These are phyloP conservation scores for Dascillus cervinus DNA, from an alignment of 2,888 invertebrate species.

Conservation along the genomic window DNA sequence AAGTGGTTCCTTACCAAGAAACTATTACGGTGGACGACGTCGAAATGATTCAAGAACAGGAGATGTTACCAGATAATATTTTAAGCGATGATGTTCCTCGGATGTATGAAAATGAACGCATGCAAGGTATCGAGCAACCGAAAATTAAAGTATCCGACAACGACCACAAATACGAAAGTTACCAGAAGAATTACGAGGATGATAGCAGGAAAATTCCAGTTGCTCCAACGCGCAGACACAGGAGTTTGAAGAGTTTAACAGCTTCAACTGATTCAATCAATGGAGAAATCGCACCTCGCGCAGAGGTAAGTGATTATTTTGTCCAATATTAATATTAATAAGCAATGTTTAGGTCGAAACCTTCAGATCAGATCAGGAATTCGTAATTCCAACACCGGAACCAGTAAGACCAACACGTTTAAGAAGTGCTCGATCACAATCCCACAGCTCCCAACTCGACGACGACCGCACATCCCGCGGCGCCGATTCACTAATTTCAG, in stretches of 20 bases:
- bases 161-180: constrained; percentile 25
- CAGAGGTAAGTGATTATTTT: neutral
- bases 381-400: constrained; percentile 49
- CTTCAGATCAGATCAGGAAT: constrained; percentile 59
- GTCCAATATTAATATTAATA: constrained; percentile 2
- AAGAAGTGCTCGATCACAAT: constrained; percentile 47
- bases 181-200: constrained; percentile 12
- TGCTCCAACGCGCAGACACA: constrained; percentile 35
- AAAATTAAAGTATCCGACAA: constrained; percentile 38
- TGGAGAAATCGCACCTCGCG: neutral
- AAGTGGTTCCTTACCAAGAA: constrained; percentile 41
- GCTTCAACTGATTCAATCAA: constrained; percentile 34
- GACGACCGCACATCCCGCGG: constrained; percentile 49
- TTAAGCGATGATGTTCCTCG: constrained; percentile 19
- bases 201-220: constrained; percentile 26
- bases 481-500: constrained; percentile 52
- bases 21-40: constrained; percentile 23
- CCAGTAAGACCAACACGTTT: constrained; percentile 52
- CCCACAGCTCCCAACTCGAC: constrained; percentile 47
- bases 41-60: constrained; percentile 3
- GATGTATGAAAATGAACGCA: constrained; percentile 41
- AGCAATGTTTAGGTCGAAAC: constrained; percentile 59
- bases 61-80: constrained; percentile 16
- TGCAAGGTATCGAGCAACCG: constrained; percentile 49
- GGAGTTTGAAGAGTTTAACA: constrained; percentile 37